Base-by-base conservation (phyloP, 2,797 vertebrate genomes). In the Morus bassanus region DNA sequence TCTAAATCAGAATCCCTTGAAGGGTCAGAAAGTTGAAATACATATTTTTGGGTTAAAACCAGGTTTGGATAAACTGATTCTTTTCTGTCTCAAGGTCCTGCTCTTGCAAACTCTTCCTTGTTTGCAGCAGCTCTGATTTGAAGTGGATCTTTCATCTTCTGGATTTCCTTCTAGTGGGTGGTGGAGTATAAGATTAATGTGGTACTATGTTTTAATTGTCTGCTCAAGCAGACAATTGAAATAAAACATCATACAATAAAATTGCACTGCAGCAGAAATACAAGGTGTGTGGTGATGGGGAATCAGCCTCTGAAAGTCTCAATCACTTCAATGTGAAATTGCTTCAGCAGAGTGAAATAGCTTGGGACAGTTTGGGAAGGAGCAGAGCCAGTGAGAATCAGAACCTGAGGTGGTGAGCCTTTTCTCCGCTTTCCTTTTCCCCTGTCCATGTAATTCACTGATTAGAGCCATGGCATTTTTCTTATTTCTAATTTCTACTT, bases 131-230 rank as follows among this genome's bases (percentile, higher is more conserved):
- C 9, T 89, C 50, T 61, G 15, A 12, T 68, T 24, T 77, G 69
- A 91, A 78, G 33, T n/a, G 5, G 51, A 14, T 51, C 23, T 65
- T 80, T 61, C 33, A 37, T 59, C 37, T 63, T 41, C 31, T 59
- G 54, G 7, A 41, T 88, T 93, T 84, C n/a, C 30, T 86, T 64
- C 28, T 63, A 61, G 23, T 33, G 65, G 24, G 53, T 67, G 56
- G 8, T 69, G 8, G 25, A 79, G 30, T 74, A 85, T 77, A 67
- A 93, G 74, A 56, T 94, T 94, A 93, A 95, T 75, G 33, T 50
- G 45, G 21, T 65, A 39, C 46, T 95, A 46, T 72, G 39, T 89
- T 96, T 95, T 95, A 96, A 97, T 88, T 92, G 86, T 88, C 74
- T 83, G 46, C 88, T 93, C 35, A 83, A 81, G n/a, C 54, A 95